Evolutionary conservation across 2,797 vertebrate species (phyloP), one percentile per base, ranked within the genome.

Genomic region (Sphaeramia orbicularis): DNA sequence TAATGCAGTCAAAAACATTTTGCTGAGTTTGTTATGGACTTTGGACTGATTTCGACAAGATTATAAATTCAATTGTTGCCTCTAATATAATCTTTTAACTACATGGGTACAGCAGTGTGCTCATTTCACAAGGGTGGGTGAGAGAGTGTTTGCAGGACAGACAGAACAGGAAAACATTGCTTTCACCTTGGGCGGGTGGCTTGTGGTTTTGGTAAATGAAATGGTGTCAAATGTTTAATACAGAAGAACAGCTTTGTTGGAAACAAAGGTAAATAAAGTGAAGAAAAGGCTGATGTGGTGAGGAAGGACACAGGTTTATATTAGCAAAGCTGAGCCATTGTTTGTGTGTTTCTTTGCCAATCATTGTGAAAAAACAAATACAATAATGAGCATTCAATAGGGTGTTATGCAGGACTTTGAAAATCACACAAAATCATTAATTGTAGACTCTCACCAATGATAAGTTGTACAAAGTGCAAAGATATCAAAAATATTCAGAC

Each of bases 391-490:
- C n/a, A n/a, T n/a, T n/a, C n/a, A n/a, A n/a, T n/a, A n/a, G n/a
- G n/a, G n/a, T n/a, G n/a, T n/a, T n/a, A n/a, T n/a, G n/a, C n/a
- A n/a, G n/a, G n/a, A n/a, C n/a, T n/a, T n/a, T n/a, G n/a, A n/a
- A n/a, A n/a, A n/a, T n/a, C n/a, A n/a, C n/a, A n/a, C n/a, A n/a
- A n/a, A n/a, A n/a, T n/a, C n/a, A n/a, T n/a, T n/a, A n/a, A n/a
- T n/a, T n/a, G n/a, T n/a, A n/a, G n/a, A n/a, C n/a, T n/a, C n/a
- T n/a, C n/a, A n/a, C n/a, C n/a, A n/a, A n/a, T n/a, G n/a, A n/a
- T n/a, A n/a, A n/a, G 13, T n/a, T 14, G 74, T 71, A 35, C 44
- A 67, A 49, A 74, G 56, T 57, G 40, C 51, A 67, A 47, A 56
- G 37, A 53, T 62, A 65, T 51, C 42, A 55, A 11, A 21, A 56